These are phyloP conservation scores for Nasonia longicornis DNA, from an alignment of 1,140 invertebrate genomes.

Conservation along the genomic window DNA sequence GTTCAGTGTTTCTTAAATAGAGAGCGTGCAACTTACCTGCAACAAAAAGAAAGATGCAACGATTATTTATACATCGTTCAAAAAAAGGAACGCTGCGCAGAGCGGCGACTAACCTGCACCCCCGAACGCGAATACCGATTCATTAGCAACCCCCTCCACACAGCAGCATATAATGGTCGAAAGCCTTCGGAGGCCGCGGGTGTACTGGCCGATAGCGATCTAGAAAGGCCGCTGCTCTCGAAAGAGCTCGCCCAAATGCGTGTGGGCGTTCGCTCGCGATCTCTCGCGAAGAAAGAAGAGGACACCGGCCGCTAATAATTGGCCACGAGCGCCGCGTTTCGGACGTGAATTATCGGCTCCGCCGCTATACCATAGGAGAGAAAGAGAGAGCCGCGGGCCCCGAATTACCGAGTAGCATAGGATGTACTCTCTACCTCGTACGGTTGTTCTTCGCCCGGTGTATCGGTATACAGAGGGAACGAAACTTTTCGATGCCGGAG, in stretches of 20 bases:
- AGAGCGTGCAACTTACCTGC: neutral
- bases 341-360: slow-evolving; percentile 34
- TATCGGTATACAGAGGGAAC: neutral
- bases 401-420: slow-evolving; percentile 1
- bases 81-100: neutral
- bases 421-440: neutral
- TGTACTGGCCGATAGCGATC: slow-evolving; percentile 30
- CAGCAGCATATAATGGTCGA: neutral
- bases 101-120: neutral
- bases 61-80: neutral
- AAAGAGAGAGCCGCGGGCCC: neutral
- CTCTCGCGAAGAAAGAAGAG: slow-evolving; percentile 19
- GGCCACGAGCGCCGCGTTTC: slow-evolving; percentile 26
- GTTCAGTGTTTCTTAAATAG: no score
- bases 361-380: neutral
- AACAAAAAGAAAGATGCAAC: neutral
- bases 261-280: slow-evolving; percentile 36
- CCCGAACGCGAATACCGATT: slow-evolving; percentile 23
- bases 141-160: slow-evolving; percentile 18
- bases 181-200: neutral
- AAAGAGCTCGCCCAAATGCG: slow-evolving; percentile 19
- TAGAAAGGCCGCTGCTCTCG: neutral
- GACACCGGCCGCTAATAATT: slow-evolving; percentile 42
- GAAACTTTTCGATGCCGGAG: neutral
- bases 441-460: neutral